phyloP scores from a whole-genome alignment of 2,113 vertebrate species.

The Marmota monax region DNA sequence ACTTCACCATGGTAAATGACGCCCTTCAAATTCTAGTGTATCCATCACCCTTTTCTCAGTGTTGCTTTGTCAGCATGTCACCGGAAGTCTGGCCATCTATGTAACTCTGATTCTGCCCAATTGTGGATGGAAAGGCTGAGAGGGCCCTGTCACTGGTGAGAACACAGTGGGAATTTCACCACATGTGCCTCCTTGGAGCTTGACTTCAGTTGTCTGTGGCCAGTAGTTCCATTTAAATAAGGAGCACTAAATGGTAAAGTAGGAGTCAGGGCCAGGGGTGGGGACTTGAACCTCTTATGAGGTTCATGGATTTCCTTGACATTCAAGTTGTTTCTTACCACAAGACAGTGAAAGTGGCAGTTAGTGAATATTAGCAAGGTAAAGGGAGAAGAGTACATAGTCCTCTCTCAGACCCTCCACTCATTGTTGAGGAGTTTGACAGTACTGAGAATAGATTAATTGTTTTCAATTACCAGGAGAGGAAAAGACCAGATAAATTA shows the following conservation, averaged over 20 bases:
- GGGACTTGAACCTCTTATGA: background rate
- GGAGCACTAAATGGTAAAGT: background rate
- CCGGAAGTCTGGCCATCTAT: background rate
- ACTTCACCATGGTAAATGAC: too few species aligned
- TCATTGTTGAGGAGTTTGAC: too few species aligned
- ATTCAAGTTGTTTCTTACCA: background rate
- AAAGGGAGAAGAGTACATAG: rapidly evolving
- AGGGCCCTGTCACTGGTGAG: background rate
- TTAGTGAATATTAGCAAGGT: rapidly evolving
- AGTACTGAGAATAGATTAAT: background rate
- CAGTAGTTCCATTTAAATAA: background rate
- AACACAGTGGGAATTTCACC: background rate
- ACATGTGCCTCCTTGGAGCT: background rate
- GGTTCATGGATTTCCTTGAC: rapidly evolving
- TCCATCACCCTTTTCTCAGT: too few species aligned
- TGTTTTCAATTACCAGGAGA: background rate
- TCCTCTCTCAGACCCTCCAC: background rate
- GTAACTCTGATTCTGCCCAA: background rate
- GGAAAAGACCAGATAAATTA: background rate
- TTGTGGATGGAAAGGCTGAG: background rate
- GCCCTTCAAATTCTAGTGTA: too few species aligned
- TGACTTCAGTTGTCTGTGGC: background rate
- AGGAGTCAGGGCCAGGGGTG: background rate
- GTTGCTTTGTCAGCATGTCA: background rate
- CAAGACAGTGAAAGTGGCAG: too few species aligned